phyloP scores from a whole-genome alignment of 2,888 invertebrate species.

The Caenorhabditis sp. region DNA sequence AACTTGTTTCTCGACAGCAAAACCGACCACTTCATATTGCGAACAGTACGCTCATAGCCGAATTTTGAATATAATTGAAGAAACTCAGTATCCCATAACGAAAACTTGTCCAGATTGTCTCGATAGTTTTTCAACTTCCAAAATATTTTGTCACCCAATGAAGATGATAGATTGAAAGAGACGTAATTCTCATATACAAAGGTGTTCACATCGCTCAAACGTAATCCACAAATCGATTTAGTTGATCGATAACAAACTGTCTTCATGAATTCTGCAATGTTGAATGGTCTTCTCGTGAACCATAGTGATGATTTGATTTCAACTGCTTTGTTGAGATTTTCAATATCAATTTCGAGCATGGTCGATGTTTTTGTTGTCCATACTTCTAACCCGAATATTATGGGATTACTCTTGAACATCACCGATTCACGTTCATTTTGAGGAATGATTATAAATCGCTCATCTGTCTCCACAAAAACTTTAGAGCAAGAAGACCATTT shows the following conservation, averaged over 20 bases:
- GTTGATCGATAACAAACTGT: neutral
- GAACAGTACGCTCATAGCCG: neutral
- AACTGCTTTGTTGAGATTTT: neutral
- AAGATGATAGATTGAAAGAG: neutral
- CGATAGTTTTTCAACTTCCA: neutral
- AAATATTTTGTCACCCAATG: neutral
- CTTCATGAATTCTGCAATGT: neutral
- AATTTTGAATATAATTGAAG: neutral
- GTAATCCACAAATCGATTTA: neutral
- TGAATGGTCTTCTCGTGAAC: neutral
- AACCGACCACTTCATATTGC: neutral
- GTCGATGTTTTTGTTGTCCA: neutral
- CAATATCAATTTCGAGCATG: neutral
- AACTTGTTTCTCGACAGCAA: slow-evolving; percentile 14
- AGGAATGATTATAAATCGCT: neutral
- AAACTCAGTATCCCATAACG: neutral
- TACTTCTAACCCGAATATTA: neutral
- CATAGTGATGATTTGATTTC: neutral
- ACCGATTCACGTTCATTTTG: slow-evolving; percentile 12
- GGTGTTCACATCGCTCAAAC: neutral
- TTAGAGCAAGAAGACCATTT: slow-evolving; percentile 15
- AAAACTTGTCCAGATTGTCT: neutral
- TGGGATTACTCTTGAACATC: neutral
- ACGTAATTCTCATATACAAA: neutral
- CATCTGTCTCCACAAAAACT: slow-evolving; percentile 15